phyloP scores from a whole-genome alignment of 2,113 vertebrate species.

The Merops nubicus region DNA sequence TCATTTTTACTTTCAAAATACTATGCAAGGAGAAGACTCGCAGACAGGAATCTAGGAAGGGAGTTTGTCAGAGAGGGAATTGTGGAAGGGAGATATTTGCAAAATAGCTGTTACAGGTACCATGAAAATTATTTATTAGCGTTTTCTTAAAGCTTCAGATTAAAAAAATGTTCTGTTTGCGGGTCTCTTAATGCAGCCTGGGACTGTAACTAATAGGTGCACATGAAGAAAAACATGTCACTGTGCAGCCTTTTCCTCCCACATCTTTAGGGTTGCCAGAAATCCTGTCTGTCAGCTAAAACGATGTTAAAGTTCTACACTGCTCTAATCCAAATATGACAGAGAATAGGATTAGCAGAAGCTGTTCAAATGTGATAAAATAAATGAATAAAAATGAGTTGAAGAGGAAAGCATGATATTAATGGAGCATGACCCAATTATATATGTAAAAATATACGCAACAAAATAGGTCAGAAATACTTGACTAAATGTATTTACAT shows the following conservation, averaged over 20 bases:
- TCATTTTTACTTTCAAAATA: neutral
- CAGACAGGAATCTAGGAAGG: neutral
- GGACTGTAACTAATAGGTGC: slow-evolving; percentile 52
- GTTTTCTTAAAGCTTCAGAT: slow-evolving; percentile 6
- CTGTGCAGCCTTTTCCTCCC: slow-evolving; percentile 29
- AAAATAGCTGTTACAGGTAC: neutral
- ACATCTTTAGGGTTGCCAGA: slow-evolving; percentile 41
- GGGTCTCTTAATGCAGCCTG: neutral
- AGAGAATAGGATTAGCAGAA: slow-evolving; percentile 58
- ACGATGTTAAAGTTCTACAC: slow-evolving; percentile 45
- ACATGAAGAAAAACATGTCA: neutral
- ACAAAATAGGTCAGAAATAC: slow-evolving; percentile 55
- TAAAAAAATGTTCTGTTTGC: slow-evolving; percentile 37
- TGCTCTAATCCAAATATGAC: slow-evolving; percentile 60
- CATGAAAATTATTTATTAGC: neutral
- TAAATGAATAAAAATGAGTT: slow-evolving; percentile 66
- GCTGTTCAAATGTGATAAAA: slow-evolving; percentile 68
- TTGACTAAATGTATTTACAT: slow-evolving; percentile 45
- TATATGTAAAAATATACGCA: slow-evolving; percentile 50
- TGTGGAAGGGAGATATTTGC: neutral
- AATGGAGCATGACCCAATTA: slow-evolving; percentile 58
- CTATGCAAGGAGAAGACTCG: neutral
- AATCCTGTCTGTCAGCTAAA: slow-evolving; percentile 63
- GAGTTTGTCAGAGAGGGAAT: neutral
- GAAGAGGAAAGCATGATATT: slow-evolving; percentile 37